A percentile compares a stretch with the other conserved stretches of the same genome.
Conservation (phyloP, 2,797 vertebrate species). For the Pteronotus mesoamericanus region DNA sequence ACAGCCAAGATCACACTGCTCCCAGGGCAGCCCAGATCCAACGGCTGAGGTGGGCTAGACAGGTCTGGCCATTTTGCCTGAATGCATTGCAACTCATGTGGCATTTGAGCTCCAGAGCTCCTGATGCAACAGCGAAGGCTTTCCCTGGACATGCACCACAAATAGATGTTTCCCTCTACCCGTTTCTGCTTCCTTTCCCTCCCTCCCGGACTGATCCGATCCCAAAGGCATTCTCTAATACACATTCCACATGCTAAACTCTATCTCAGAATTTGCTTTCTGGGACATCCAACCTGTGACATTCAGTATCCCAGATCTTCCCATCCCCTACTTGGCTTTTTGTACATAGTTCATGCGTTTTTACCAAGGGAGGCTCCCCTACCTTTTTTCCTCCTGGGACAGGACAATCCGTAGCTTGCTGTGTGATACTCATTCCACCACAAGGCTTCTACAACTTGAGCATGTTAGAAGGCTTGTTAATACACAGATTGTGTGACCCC, state of each 20-base stretch:
- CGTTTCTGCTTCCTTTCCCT: not conserved
- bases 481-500: not conserved
- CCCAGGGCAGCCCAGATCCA: not conserved
- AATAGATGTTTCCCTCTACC: not conserved
- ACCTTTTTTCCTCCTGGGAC: not conserved
- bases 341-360: not conserved
- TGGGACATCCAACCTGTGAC: not conserved
- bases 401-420: not conserved
- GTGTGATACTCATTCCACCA: not conserved
- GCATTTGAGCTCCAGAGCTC: not conserved
- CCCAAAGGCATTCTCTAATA: not conserved
- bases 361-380: not conserved
- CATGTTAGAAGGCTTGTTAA: not conserved
- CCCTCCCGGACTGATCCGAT: not conserved
- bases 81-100: not conserved
- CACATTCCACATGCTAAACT: not conserved
- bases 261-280: not conserved
- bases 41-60: not conserved
- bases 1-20: not conserved
- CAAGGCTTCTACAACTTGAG: not conserved
- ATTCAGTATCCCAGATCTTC: not conserved
- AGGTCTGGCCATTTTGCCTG: not conserved
- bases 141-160: not conserved
- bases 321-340: not conserved
- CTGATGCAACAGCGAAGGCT: not conserved